These are phyloP conservation scores for Isotomurus palustris DNA, from an alignment of 2,888 invertebrate species.

Conservation along the genomic window DNA sequence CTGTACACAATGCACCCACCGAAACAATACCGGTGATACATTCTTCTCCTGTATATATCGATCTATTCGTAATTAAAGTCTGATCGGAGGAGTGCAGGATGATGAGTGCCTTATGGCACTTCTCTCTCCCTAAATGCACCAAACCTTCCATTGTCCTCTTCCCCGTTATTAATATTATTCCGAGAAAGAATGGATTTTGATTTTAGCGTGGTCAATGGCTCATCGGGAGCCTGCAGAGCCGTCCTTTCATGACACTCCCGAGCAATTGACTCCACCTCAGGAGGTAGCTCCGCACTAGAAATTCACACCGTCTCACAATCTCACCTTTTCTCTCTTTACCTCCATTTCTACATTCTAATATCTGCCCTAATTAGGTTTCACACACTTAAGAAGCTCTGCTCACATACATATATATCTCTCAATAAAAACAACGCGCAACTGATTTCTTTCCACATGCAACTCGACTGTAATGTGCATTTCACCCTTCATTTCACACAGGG, in stretches of 20 bases:
- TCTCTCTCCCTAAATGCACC: conserved; percentile 8
- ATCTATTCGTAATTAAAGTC: not conserved
- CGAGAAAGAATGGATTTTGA: conserved; percentile 1
- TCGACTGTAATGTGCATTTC: not conserved
- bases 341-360: conserved; percentile 1
- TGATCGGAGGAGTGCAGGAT: not conserved
- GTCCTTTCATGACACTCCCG: not conserved
- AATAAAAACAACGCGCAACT: not conserved
- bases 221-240: conserved; percentile 17
- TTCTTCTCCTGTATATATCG: not conserved
- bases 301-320: conserved; percentile 23
- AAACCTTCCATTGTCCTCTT: conserved; percentile 3
- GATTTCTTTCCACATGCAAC: conserved; percentile 10
- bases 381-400: not conserved
- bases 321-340: conserved; percentile 7
- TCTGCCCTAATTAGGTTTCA: conserved; percentile 9
- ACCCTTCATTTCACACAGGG: no score
- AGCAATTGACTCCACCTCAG: conserved; percentile 39
- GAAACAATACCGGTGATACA: no score
- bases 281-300: conserved; percentile 29
- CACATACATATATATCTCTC: not conserved
- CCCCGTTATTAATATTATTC: conserved; percentile 3
- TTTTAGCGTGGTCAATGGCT: conserved; percentile 25
- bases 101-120: conserved; percentile 25
- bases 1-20: no score